Evolutionary conservation across 2,797 vertebrate genomes (phyloP).

Genomic region (Crenichthys baileyi): DNA sequence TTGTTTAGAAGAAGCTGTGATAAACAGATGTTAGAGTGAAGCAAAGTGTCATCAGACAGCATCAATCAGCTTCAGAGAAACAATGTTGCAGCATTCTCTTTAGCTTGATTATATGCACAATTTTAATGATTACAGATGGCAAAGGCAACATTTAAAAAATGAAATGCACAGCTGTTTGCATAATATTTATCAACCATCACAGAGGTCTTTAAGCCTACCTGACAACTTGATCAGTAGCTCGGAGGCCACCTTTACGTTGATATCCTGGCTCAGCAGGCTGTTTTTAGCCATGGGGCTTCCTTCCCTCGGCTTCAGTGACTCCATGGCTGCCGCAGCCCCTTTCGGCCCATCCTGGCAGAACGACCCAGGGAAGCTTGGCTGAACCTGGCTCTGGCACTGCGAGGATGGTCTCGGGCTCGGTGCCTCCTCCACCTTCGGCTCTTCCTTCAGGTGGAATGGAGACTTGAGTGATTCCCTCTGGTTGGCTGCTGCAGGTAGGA

Average conservation of each 20-base stretch:
- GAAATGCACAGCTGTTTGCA: conserved; percentile 1
- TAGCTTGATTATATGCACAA: background rate
- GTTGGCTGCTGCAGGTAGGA: conserved; percentile 88
- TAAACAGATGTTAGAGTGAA: background rate
- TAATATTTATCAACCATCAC: background rate
- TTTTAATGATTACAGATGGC: background rate
- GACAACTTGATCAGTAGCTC: conserved; percentile 99
- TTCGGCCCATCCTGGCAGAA: conserved; percentile 84
- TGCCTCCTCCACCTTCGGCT: conserved; percentile 89
- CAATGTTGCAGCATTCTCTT: background rate
- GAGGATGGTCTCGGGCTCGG: conserved; percentile 81
- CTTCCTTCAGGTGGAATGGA: conserved; percentile 94
- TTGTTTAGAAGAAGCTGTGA: background rate
- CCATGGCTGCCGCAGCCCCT: conserved; percentile 67
- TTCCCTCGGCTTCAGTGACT: conserved; percentile 85
- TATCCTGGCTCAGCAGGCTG: conserved; percentile 89
- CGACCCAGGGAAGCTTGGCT: conserved; percentile 75
- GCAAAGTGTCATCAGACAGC: background rate
- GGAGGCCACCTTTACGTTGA: conserved; percentile 94
- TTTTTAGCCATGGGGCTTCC: conserved; percentile 81
- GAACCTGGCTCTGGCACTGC: conserved; percentile 71
- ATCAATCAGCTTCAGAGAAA: background rate
- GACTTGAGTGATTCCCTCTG: conserved; percentile 95
- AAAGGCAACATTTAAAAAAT: background rate
- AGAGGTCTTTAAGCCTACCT: conserved; percentile 78